Base-by-base conservation (phyloP, 2,888 invertebrate genomes). In the Dryomyza anilis region DNA sequence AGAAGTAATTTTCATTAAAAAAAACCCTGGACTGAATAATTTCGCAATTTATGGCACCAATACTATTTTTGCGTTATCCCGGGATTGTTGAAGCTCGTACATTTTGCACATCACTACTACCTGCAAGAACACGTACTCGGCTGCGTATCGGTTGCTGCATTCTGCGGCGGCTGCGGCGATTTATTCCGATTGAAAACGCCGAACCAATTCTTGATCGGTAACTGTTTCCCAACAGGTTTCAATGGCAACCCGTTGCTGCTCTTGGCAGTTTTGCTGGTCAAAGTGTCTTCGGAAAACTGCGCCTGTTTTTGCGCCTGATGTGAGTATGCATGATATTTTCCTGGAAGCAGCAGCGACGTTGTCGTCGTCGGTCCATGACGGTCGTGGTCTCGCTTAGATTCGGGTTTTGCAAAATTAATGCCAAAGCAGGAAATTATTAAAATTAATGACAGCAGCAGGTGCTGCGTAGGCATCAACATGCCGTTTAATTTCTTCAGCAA, bases 131-230 rank as follows among this genome's bases (percentile, higher is more conserved):
- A 79, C 70, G 74, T 78, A 57, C 48, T 69, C 56, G 67, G 43
- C 67, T 76, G 52, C 36, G 67, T 36, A 39, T 45, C 19, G 52
- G 69, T 71, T 61, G 66, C 25, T 72, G 71, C 70, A n/a, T n/a
- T n/a, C n/a, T n/a, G n/a, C 27, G 76, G 73, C 67, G 75, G 73
- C 67, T 91, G 89, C 64, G 73, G 76, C 66, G 76, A 72, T 68
- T 76, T 79, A 72, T 86, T 85, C 76, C 90, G 87, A 70, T 89
- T 89, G 84, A 89, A 89, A 55, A 87, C 83, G 29, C 88, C 86
- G 74, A 88, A 86, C 79, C 87, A 85, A 78, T 86, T 87, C 80
- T 85, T 87, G 46, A 85, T 78, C 68, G 80, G 77, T 74, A 62
- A 63, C 73, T 75, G 78, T 71, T 75, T 77, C 65, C 72, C 69